Conservation (phyloP, 92 coral and sea anemone genomes). For the Micromussa lordhowensis region DNA sequence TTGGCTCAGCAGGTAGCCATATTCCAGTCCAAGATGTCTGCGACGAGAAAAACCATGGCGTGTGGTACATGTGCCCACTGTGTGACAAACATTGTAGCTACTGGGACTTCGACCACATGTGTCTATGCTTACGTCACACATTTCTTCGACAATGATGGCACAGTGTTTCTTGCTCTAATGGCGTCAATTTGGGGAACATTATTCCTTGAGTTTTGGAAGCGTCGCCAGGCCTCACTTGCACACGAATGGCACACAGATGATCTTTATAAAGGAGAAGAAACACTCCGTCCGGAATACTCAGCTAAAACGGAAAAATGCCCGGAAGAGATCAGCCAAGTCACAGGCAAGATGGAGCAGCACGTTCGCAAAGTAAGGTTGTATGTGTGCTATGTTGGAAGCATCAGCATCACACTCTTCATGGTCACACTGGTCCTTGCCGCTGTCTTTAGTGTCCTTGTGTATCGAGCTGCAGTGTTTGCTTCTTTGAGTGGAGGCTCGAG, state of each 20-base stretch:
- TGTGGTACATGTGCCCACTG: slow-evolving; percentile 87
- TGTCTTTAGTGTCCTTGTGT: slow-evolving; percentile 84
- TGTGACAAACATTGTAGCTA: slow-evolving; percentile 91
- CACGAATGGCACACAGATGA: slow-evolving; percentile 83
- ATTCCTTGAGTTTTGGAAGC: slow-evolving; percentile 92
- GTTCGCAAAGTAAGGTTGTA: slow-evolving; percentile 66
- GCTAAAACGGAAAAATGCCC: background rate
- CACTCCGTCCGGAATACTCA: slow-evolving; percentile 20
- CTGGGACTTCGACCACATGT: slow-evolving; percentile 80
- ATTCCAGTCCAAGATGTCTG: slow-evolving; percentile 84
- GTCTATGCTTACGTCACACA: slow-evolving; percentile 57
- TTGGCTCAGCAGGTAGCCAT: slow-evolving; percentile 72
- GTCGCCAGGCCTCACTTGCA: slow-evolving; percentile 82
- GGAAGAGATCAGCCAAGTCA: background rate
- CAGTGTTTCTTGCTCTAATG: slow-evolving; percentile 65
- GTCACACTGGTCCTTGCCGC: slow-evolving; percentile 73
- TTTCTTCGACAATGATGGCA: slow-evolving; percentile 75
- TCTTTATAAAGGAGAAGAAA: slow-evolving; percentile 89
- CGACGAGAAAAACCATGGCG: slow-evolving; percentile 57
- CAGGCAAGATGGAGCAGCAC: slow-evolving; percentile 78
- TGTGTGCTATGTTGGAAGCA: slow-evolving; percentile 70
- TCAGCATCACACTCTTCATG: slow-evolving; percentile 74
- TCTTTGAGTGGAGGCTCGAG: slow-evolving; percentile 75
- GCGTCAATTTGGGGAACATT: slow-evolving; percentile 90
- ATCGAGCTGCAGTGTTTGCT: slow-evolving; percentile 90